phyloP scores from a whole-genome alignment of 2,888 invertebrate genomes.

The Clitarchus hookeri region DNA sequence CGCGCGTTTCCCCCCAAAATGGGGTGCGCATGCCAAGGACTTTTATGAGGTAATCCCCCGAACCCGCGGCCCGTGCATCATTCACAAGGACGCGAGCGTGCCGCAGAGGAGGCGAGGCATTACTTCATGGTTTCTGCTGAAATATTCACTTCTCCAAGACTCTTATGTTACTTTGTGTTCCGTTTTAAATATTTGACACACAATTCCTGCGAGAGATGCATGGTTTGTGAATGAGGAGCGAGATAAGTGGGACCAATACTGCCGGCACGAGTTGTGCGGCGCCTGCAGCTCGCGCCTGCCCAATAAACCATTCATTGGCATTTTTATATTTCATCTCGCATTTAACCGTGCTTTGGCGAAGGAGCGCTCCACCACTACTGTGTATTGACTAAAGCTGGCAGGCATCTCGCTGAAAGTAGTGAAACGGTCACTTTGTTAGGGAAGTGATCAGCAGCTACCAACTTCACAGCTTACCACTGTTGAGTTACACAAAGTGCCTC shows the following conservation, averaged over 20 bases:
- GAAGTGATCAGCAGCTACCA: too few relatives aligned
- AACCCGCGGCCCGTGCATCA: not conserved
- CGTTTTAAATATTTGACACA: conserved; percentile 14
- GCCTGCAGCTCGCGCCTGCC: not conserved
- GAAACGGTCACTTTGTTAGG: too few relatives aligned
- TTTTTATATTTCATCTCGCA: too few relatives aligned
- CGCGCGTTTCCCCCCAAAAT: not conserved
- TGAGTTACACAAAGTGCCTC: too few relatives aligned
- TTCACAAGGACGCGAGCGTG: not conserved
- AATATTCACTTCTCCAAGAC: not conserved
- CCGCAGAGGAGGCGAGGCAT: not conserved
- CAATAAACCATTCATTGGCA: too few relatives aligned
- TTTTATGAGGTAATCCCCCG: not conserved
- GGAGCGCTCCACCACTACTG: too few relatives aligned
- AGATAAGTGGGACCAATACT: not conserved
- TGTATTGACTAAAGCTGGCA: too few relatives aligned
- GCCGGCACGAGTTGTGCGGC: not conserved
- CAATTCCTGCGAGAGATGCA: not conserved
- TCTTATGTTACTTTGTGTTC: not conserved
- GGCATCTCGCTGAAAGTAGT: too few relatives aligned
- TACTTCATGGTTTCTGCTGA: not conserved
- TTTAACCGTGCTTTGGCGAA: too few relatives aligned
- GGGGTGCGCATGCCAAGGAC: not conserved
- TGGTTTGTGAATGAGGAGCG: conserved; percentile 1
- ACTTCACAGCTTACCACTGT: too few relatives aligned